A percentile compares a stretch with the other conserved stretches of the same genome.
phyloP scores from a whole-genome alignment of 2,113 vertebrate genomes.

The Emydocephalus ijimae region DNA sequence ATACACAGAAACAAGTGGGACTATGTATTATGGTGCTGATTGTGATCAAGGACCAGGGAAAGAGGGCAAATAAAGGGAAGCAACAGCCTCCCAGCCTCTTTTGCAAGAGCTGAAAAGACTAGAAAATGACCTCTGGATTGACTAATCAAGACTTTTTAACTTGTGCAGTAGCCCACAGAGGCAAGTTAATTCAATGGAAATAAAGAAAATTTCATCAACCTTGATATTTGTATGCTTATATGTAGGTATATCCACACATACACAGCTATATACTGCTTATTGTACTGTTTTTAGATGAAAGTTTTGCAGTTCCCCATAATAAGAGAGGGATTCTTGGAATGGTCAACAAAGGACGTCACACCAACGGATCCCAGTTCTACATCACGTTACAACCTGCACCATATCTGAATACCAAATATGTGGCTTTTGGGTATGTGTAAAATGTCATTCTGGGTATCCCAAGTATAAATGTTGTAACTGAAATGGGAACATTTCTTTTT shows the following conservation, averaged over 20 bases:
- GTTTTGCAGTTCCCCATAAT: slow-evolving; percentile 77
- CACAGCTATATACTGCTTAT: not conserved
- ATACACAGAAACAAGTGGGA: not conserved
- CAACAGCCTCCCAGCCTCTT: not conserved
- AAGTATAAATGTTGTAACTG: not conserved
- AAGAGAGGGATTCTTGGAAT: slow-evolving; percentile 82
- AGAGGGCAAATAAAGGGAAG: not conserved
- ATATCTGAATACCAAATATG: slow-evolving; percentile 82
- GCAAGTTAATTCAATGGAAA: not conserved
- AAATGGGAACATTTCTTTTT: not conserved
- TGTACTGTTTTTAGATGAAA: slow-evolving; percentile 75
- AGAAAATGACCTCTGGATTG: not conserved
- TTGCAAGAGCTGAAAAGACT: not conserved
- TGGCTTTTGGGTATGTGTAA: slow-evolving; percentile 86
- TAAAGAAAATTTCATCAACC: not conserved
- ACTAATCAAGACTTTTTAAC: not conserved
- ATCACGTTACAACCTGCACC: slow-evolving; percentile 81
- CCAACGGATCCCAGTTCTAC: slow-evolving; percentile 86
- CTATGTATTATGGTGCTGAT: not conserved
- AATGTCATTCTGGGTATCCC: not conserved
- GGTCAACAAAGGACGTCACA: slow-evolving; percentile 85
- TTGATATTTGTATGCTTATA: not conserved
- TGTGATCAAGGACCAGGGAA: not conserved
- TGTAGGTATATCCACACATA: not conserved
- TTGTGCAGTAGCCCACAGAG: not conserved